Evolutionary conservation across 2,888 invertebrate species (phyloP).

Genomic region (Baronia brevicornis): DNA sequence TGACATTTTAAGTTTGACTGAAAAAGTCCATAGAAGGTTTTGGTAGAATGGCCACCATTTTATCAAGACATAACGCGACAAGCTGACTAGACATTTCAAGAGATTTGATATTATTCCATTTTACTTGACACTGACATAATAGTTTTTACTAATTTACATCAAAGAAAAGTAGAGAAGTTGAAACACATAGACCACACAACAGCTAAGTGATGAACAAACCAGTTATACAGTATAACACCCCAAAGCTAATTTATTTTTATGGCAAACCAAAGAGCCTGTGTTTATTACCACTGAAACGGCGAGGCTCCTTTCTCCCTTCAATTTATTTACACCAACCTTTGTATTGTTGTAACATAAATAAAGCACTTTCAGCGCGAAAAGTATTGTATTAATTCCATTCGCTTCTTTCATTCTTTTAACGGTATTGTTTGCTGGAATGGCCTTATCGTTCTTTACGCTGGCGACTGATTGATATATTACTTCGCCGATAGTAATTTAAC

Average conservation of each 20-base stretch:
- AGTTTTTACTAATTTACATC: too few relatives aligned
- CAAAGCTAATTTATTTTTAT: slow-evolving; percentile 46
- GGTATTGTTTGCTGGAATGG: slow-evolving; percentile 11
- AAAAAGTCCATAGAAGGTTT: too few relatives aligned
- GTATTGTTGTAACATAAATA: slow-evolving; percentile 15
- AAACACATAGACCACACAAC: too few relatives aligned
- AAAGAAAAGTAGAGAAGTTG: too few relatives aligned
- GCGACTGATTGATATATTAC: slow-evolving; percentile 3
- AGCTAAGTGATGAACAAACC: too few relatives aligned
- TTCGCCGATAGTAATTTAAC: slow-evolving; percentile 1
- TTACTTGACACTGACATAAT: too few relatives aligned
- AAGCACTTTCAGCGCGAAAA: slow-evolving; percentile 10
- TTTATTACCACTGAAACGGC: slow-evolving; percentile 34
- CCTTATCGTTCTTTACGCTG: slow-evolving; percentile 4
- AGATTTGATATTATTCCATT: too few relatives aligned
- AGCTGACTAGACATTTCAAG: too few relatives aligned
- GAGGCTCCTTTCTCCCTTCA: slow-evolving; percentile 20
- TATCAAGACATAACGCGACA: too few relatives aligned
- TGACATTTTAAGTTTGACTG: too few relatives aligned
- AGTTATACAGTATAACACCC: slow-evolving; percentile 17
- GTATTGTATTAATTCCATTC: slow-evolving; percentile 12
- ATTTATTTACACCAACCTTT: slow-evolving; percentile 35
- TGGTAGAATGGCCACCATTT: too few relatives aligned
- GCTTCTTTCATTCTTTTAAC: slow-evolving; percentile 9
- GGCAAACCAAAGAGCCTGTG: slow-evolving; percentile 35